Base-by-base conservation (phyloP, 2,797 vertebrate genomes). In the Megaceryle alcyon region DNA sequence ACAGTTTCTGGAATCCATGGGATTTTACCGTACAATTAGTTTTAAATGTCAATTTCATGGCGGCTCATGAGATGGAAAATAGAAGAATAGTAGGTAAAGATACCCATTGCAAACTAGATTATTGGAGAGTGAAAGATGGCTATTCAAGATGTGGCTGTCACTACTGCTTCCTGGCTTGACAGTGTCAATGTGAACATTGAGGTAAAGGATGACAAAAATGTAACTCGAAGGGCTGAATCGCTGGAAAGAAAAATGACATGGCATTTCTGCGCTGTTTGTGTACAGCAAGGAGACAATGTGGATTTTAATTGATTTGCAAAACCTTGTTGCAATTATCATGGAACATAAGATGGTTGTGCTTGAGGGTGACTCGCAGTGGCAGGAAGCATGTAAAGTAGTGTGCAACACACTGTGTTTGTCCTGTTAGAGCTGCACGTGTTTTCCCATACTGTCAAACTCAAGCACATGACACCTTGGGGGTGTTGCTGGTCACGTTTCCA, bases 11-110 rank as follows among this genome's bases (percentile, higher is more conserved):
- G 97, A 98, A 98, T 98, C 96, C 5, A 88, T 68, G 91, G 94
- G 97, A 98, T 98, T 98, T 98, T 93, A 97, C 98, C 96, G 92
- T 98, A 98, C 98, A 98, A 98, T 99, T 99, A 98, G 98, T 98
- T 98, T 98, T 98, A 99, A 99, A 99, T 99, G 98, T 98, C 99
- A 99, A 99, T 99, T 99, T 99, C 99, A 99, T 94, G 98, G 98
- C 48, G 51, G 98, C 98, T 98, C 98, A 97, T 94, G 97, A 98
- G 97, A 97, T 98, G 98, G 98, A 98, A 98, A 99, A 98, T 97
- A 97, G 97, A 96, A 97, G 96, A 97, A 92, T 64, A 92, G 95
- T 81, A 95, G 97, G 91, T 96, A 82, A 97, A 97, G 88, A 93
- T 92, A 90, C 96, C 97, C 94, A 92, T 97, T 95, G 87, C 77